Evolutionary conservation across 1,140 invertebrate species (phyloP).

Genomic region (Platorchestia sp.): DNA sequence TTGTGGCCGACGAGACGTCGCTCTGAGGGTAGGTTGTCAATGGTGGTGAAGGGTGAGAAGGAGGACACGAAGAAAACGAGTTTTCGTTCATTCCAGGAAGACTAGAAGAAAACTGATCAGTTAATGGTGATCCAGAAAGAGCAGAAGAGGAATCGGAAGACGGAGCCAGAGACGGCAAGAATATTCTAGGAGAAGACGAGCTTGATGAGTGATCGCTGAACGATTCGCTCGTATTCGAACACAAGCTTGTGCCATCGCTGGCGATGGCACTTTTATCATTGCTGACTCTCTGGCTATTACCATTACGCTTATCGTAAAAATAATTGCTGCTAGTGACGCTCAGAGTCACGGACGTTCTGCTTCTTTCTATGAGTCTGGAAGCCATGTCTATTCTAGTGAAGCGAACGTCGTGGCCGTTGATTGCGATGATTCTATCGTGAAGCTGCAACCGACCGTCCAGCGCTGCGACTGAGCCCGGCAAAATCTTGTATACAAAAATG

Average conservation of each 20-base stretch:
- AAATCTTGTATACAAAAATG: constrained; percentile 73
- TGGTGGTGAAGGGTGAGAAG: constrained; percentile 64
- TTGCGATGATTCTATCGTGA: constrained; percentile 77
- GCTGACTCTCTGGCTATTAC: constrained; percentile 57
- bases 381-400: constrained; percentile 73
- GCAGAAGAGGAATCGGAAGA: constrained; percentile 56
- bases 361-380: constrained; percentile 73
- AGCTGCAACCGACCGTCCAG: constrained; percentile 75
- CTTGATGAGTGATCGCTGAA: constrained; percentile 65
- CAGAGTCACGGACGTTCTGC: constrained; percentile 60
- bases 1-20: constrained; percentile 41
- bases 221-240: constrained; percentile 63
- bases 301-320: constrained; percentile 54
- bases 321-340: constrained; percentile 59
- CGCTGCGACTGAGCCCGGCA: constrained; percentile 74
- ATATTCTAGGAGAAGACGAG: constrained; percentile 60
- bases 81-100: constrained; percentile 35
- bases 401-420: constrained; percentile 73
- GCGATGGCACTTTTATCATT: constrained; percentile 29
- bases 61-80: constrained; percentile 56
- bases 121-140: constrained; percentile 56
- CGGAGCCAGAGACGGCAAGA: constrained; percentile 59
- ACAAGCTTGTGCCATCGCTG: constrained; percentile 17
- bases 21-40: constrained; percentile 56
- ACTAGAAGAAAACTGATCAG: constrained; percentile 58